These are phyloP conservation scores for Bombycilla garrulus DNA, from an alignment of 2,113 vertebrate genomes.

Conservation along the genomic window DNA sequence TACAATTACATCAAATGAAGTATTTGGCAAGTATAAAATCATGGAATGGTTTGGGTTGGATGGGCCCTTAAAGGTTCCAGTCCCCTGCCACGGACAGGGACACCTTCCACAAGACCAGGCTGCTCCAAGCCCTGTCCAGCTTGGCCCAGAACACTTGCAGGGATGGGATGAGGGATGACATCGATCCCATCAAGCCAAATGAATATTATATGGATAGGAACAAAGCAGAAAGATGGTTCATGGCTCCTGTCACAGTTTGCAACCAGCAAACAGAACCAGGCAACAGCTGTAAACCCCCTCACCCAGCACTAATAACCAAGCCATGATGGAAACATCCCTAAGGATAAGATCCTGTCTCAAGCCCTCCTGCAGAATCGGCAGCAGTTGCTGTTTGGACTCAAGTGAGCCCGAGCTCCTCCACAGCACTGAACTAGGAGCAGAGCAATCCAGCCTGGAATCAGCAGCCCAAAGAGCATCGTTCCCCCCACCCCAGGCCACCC, in stretches of 20 bases:
- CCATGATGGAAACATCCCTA: neutral
- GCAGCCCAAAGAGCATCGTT: neutral
- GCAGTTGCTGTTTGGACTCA: neutral
- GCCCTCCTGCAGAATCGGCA: neutral
- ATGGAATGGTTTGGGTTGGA: neutral
- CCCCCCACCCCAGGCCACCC: rapidly evolving
- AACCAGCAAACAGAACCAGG: neutral
- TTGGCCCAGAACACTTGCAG: neutral
- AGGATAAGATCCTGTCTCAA: neutral
- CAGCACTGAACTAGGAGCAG: neutral
- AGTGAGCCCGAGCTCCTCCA: rapidly evolving
- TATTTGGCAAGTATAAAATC: neutral
- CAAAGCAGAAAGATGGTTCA: neutral
- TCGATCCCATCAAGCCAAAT: neutral
- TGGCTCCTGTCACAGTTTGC: neutral
- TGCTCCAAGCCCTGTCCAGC: neutral
- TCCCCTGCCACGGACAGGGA: neutral
- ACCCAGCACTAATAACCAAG: neutral
- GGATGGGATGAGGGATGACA: neutral
- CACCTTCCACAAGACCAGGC: neutral
- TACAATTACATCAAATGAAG: neutral
- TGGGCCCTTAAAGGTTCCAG: neutral
- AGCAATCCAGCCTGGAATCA: neutral
- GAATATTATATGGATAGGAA: neutral
- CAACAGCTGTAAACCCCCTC: neutral